Percentiles rank a stretch among this genome's conserved stretches.
phyloP scores from a whole-genome alignment of 2,888 invertebrate species.

The Melipona beecheii region DNA sequence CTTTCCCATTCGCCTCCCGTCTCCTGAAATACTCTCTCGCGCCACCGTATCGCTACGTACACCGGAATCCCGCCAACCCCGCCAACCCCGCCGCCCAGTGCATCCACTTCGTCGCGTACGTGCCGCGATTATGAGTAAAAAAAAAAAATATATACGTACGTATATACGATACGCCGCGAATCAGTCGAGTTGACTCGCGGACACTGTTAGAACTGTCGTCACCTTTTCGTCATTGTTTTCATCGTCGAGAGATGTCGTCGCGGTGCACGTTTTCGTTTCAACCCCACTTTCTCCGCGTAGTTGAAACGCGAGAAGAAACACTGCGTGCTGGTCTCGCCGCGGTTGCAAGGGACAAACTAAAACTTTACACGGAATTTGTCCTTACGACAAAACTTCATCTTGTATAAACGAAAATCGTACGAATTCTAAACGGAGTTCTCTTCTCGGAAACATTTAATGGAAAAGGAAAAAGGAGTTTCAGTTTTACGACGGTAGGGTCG shows the following conservation, averaged over 20 bases:
- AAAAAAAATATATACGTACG: not conserved
- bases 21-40: conserved; percentile 22
- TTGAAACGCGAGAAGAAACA: not conserved
- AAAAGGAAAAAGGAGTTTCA: not conserved
- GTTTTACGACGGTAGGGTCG: not conserved
- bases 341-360: not conserved
- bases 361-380: not conserved
- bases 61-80: conserved; percentile 33
- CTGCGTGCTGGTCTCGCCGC: not conserved
- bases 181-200: conserved; percentile 43
- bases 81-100: conserved; percentile 34
- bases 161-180: conserved; percentile 47
- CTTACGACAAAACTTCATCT: too few relatives aligned
- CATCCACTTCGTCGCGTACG: conserved; percentile 49
- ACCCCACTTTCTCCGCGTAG: not conserved
- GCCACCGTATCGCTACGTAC: conserved; percentile 56
- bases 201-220: conserved; percentile 48
- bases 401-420: too few relatives aligned
- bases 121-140: conserved; percentile 65
- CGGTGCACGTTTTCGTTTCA: conserved; percentile 40
- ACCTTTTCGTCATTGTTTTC: conserved; percentile 25
- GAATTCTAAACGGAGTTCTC: too few relatives aligned
- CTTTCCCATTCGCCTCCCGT: conserved; percentile 20
- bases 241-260: conserved; percentile 42
- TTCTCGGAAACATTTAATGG: not conserved